Conservation (phyloP, 2,113 vertebrate genomes). For the Apteryx owenii region DNA sequence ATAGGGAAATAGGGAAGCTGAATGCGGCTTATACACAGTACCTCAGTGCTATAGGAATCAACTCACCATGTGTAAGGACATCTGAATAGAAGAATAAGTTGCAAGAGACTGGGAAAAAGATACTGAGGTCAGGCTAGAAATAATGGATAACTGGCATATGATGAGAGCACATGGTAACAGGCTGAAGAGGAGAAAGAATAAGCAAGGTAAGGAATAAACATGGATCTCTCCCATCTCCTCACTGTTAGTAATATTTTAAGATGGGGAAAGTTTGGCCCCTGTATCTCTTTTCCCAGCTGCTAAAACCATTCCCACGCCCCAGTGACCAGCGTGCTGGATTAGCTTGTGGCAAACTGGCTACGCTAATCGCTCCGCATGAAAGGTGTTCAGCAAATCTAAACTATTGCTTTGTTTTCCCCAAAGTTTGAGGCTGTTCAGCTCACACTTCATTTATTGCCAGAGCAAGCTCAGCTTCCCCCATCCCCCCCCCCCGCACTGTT, state of each 20-base stretch:
- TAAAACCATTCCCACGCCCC: too few relatives aligned
- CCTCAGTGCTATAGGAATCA: too few relatives aligned
- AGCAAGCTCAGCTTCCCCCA: neutral
- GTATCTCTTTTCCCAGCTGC: neutral
- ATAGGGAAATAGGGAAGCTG: neutral
- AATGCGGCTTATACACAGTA: accelerated
- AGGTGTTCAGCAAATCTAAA: neutral
- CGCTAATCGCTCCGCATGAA: neutral
- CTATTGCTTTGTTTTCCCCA: neutral
- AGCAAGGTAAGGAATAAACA: neutral
- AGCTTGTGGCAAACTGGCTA: too few relatives aligned
- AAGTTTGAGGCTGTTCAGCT: neutral
- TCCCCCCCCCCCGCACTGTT: neutral
- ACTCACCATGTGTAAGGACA: accelerated
- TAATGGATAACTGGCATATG: neutral
- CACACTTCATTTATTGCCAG: neutral
- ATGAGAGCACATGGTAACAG: neutral
- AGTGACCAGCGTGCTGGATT: too few relatives aligned
- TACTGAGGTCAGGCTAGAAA: neutral
- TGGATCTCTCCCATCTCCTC: neutral
- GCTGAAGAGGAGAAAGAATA: neutral
- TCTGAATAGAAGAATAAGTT: neutral
- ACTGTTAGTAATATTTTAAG: neutral
- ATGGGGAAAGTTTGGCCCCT: neutral
- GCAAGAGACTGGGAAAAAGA: too few relatives aligned